phyloP scores from a whole-genome alignment of 2,888 invertebrate species.

The Drosophila planitibia region DNA sequence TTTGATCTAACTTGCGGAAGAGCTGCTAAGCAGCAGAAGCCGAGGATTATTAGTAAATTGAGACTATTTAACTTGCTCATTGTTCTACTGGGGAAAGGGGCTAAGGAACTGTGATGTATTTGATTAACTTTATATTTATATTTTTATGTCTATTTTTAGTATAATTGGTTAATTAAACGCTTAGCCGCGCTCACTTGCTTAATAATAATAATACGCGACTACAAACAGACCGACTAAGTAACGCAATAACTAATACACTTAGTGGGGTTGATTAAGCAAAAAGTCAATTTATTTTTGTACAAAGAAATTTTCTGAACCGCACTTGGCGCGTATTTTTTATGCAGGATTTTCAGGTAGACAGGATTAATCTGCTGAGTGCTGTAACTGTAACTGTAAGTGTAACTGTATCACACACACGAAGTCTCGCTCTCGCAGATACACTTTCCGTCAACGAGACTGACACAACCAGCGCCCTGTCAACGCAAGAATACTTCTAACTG shows the following conservation, averaged over 20 bases:
- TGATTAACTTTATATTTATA: not conserved
- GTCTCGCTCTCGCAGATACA: constrained; percentile 32
- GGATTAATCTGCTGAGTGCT: not conserved
- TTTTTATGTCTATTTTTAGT: not conserved
- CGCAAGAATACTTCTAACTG: constrained; percentile 80
- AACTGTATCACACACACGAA: constrained; percentile 4
- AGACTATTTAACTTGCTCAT: constrained; percentile 37
- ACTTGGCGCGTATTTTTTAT: constrained; percentile 1
- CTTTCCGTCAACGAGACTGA: constrained; percentile 54
- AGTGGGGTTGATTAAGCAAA: constrained; percentile 7
- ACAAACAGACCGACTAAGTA: constrained; percentile 20
- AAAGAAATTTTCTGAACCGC: constrained; percentile 6
- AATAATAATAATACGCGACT: constrained; percentile 15
- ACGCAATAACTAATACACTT: constrained; percentile 34
- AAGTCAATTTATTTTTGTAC: not conserved
- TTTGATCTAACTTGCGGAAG: constrained; percentile 42
- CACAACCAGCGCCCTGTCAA: constrained; percentile 74
- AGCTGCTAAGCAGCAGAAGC: constrained; percentile 43
- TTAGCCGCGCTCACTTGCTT: constrained; percentile 29
- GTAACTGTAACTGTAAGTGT: not conserved
- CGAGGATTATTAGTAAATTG: constrained; percentile 39
- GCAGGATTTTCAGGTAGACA: constrained; percentile 5
- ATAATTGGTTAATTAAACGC: constrained; percentile 20
- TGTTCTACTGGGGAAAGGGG: not conserved
- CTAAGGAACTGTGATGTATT: constrained; percentile 35